A percentile compares a stretch with the other conserved stretches of the same genome.
Conservation (phyloP, 1,140 invertebrate genomes). For the Drosophila dunni region DNA sequence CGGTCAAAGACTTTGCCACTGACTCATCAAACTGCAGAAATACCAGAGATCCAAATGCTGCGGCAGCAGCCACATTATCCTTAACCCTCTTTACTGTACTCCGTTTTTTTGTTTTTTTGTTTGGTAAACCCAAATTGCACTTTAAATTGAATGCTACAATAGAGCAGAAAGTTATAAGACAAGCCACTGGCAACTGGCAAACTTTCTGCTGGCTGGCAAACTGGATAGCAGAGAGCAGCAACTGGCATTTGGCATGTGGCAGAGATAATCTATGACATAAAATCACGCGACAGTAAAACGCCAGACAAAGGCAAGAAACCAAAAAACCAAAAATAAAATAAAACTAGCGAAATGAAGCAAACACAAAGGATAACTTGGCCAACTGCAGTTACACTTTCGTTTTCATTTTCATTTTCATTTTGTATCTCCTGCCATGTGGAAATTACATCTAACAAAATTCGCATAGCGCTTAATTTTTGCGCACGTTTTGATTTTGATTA, state of each 20-base stretch:
- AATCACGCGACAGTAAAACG: constrained; percentile 77
- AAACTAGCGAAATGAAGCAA: not conserved
- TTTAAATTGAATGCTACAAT: constrained; percentile 71
- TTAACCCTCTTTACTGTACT: not conserved
- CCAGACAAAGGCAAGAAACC: constrained; percentile 63
- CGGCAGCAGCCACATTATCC: constrained; percentile 11
- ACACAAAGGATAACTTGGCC: constrained; percentile 54
- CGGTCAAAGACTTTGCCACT: constrained; percentile 55
- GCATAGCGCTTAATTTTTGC: constrained; percentile 64
- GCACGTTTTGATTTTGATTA: constrained; percentile 80
- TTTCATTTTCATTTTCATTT: constrained; percentile 6
- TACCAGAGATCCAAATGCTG: constrained; percentile 32
- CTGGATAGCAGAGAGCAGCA: not conserved
- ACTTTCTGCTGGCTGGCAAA: too few relatives aligned
- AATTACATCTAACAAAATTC: constrained; percentile 62
- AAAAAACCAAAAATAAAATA: not conserved
- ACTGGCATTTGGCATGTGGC: constrained; percentile 1
- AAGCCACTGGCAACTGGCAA: not conserved
- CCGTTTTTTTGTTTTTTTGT: constrained; percentile 31
- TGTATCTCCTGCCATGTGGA: constrained; percentile 55
- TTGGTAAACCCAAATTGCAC: constrained; percentile 73
- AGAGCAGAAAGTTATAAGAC: constrained; percentile 1
- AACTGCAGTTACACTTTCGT: constrained; percentile 24
- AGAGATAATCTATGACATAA: constrained; percentile 75
- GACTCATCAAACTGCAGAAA: constrained; percentile 50